These are phyloP conservation scores for Diadumene lineata DNA, from an alignment of 92 coral and sea anemone genomes.

Conservation along the genomic window DNA sequence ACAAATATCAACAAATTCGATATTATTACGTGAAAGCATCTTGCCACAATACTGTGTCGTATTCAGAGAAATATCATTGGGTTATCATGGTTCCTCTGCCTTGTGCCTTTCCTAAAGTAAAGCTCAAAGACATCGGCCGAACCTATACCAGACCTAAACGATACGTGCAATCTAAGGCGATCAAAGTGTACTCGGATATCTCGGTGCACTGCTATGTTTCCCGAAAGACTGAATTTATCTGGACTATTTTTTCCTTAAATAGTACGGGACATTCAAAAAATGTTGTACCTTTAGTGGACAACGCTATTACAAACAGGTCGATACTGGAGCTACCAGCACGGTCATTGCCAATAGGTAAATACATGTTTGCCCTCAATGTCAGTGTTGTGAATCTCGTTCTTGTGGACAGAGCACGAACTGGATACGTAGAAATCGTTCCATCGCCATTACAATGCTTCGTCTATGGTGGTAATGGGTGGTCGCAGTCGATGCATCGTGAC, in stretches of 20 bases:
- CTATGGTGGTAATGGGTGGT: conserved; percentile 61
- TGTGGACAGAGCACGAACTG: conserved; percentile 23
- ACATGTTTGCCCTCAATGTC: conserved; percentile 50
- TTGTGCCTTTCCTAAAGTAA: conserved; percentile 50
- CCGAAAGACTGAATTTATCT: conserved; percentile 51
- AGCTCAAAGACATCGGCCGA: conserved; percentile 42
- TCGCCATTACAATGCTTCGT: conserved; percentile 57
- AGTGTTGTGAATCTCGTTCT: conserved; percentile 41
- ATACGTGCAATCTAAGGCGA: conserved; percentile 43
- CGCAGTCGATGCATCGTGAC: conserved; percentile 40
- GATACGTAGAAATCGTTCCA: conserved; percentile 42
- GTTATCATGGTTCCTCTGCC: conserved; percentile 52
- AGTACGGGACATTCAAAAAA: conserved; percentile 9
- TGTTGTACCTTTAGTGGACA: conserved; percentile 4
- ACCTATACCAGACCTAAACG: conserved; percentile 17
- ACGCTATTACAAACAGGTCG: conserved; percentile 13
- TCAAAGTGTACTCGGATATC: conserved; percentile 54
- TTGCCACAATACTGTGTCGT: conserved; percentile 60
- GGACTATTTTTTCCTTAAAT: conserved; percentile 40
- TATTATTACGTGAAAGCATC: conserved; percentile 38
- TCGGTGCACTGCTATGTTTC: conserved; percentile 67
- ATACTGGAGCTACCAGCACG: conserved; percentile 42
- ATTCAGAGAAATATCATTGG: conserved; percentile 16
- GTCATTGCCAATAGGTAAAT: conserved; percentile 43
- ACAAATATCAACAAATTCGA: conserved; percentile 35